Evolutionary conservation across 2,113 vertebrate genomes (phyloP), one percentile per base, ranked within the genome.

Genomic region (Tupaia chinensis): DNA sequence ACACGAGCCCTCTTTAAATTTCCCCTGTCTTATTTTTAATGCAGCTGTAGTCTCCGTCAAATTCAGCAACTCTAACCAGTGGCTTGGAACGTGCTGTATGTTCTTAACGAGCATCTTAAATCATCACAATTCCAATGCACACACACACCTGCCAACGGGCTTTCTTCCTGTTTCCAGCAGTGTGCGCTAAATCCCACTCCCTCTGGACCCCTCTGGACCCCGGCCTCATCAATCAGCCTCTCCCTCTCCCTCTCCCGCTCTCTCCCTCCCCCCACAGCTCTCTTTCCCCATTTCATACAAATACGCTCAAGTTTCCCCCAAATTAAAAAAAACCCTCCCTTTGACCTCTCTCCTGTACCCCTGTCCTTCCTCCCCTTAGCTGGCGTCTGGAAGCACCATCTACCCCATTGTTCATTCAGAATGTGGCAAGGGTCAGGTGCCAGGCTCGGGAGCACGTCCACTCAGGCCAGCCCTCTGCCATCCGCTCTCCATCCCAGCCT

Each of bases 21-120:
- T 93, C 97, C 96, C 97, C 96, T 83, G 73, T 20, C 77, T 85
- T 91, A 94, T 88, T 94, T 84, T 97, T 88, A 96, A 87, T 29
- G 12, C 94, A 93, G 93, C 84, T 97, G 88, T 95, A 93, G 90
- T 96, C 93, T 97, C 93, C 96, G 96, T 93, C 96, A 95, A 96
- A 96, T 97, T 98, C 96, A 97, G 91, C 97, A 97, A 97, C 61
- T 95, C 83, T 97, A 92, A 97, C 54, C 76, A 96, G 95, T 96
- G 96, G 93, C 82, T 97, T 97, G 81, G 92, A 91, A 96, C 60
- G 96, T 89, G 92, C 97, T 97, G 94, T 86, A 82, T 87, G 95
- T 90, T 97, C 97, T 74, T 88, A 95, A 32, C 79, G 93, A 89
- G 77, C 25, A 84, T 61, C 68, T 93, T 92, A 94, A 97, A 91